Conservation (phyloP, 2,888 invertebrate species). For the Himalopsyche japonica region DNA sequence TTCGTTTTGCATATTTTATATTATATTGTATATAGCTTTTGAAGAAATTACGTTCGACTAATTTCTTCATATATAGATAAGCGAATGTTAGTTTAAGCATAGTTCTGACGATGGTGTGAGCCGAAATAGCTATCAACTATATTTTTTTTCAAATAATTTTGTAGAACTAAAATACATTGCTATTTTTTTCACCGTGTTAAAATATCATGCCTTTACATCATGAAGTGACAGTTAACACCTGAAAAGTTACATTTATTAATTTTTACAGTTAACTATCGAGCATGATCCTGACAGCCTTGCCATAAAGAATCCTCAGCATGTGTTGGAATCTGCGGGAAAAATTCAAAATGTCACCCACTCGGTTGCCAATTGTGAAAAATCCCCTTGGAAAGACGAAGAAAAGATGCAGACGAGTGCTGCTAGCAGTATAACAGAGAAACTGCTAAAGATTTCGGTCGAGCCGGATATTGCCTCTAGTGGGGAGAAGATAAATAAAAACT, state of each 20-base stretch:
- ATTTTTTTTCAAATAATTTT: no score
- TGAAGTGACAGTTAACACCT: no score
- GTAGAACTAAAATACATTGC: no score
- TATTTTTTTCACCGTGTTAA: no score
- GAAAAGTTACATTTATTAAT: neutral
- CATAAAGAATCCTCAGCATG: constrained; percentile 22
- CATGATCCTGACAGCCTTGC: constrained; percentile 75
- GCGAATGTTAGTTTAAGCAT: no score
- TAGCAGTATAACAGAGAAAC: neutral
- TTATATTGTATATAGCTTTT: no score
- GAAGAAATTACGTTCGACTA: no score
- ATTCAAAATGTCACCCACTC: constrained; percentile 21
- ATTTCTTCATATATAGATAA: no score
- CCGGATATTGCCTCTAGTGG: neutral
- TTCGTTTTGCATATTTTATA: no score
- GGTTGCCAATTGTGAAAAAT: neutral
- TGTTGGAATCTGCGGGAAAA: constrained; percentile 13
- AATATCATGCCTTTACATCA: no score
- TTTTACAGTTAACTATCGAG: constrained; percentile 78
- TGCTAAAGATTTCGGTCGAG: neutral
- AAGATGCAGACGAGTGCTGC: neutral
- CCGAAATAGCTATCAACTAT: no score
- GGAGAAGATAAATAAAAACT: neutral
- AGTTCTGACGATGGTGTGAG: no score
- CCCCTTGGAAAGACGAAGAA: neutral